Evolutionary conservation across 2,888 invertebrate genomes (phyloP), one percentile per base, ranked within the genome.

Genomic region (Marasmarcha lunaedactyla): DNA sequence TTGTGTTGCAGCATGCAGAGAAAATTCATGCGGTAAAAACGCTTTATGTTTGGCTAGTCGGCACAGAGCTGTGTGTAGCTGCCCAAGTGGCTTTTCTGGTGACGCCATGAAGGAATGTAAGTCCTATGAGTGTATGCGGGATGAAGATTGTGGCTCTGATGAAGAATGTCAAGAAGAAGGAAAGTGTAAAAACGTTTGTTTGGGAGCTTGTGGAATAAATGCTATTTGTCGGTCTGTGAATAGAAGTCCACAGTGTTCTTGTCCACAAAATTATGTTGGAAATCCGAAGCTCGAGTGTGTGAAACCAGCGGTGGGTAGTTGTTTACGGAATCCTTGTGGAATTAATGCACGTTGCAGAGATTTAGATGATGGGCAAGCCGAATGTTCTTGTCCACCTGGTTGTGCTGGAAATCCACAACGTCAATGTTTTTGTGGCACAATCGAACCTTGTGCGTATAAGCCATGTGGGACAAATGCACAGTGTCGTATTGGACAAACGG

Each of bases 71-170:
- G 87, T 95, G 2, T 96, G 96, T 61, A 86, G 93, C 42, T 96
- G 96, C 59, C 93, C 94, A 0, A 92, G 93, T 57, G 94, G 95
- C 11, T 93, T 86, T 58, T 90, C 90, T 49, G 94, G 94, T 0
- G 92, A 94, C 59, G 93, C 94, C 0, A 87, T 86, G 42, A 88
- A 87, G 47, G 87, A 88, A 55, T 94, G 94, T 55, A 87, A 87
- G 45, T 86, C 90, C 46, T 89, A 91, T 47, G 93, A 94, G 72
- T 95, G 95, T 54, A 84, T 87, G 40, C 79, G 83, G 37, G 89
- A 93, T 59, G 84, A 86, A 6, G 94, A 95, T 54, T 95, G 95
- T 58, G 90, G 90, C 39, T 57, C 85, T 1, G 91, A 89, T 53
- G 93, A 94, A 67, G 86, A 87, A 47, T 95, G 95, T 58, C 87